phyloP scores from a whole-genome alignment of 2,888 invertebrate genomes.

The Stictocephala bisonia region DNA sequence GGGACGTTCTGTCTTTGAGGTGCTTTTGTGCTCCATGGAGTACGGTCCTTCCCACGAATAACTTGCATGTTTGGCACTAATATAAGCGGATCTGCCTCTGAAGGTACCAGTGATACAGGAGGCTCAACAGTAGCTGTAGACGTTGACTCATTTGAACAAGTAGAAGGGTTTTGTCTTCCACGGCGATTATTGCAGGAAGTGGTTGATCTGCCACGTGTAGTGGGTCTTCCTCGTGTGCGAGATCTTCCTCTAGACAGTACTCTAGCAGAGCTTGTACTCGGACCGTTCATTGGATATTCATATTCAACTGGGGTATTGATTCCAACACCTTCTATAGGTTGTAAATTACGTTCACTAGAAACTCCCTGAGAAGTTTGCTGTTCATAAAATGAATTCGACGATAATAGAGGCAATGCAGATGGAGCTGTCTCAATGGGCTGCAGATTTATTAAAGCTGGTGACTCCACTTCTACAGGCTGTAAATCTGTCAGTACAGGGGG shows the following conservation, averaged over 20 bases:
- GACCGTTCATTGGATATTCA: background rate
- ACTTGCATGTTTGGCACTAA: conserved; percentile 7
- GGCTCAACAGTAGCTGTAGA: conserved; percentile 8
- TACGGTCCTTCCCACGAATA: conserved; percentile 19
- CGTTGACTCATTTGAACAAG: background rate
- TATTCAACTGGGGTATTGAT: conserved; percentile 5
- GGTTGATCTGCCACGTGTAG: conserved; percentile 5
- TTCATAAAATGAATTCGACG: conserved; percentile 7
- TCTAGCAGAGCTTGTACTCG: conserved; percentile 15
- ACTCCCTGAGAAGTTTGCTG: conserved; percentile 11
- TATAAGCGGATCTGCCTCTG: conserved; percentile 4
- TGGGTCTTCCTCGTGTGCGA: conserved; percentile 3
- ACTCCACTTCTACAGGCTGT: conserved; percentile 14
- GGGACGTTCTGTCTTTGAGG: conserved; percentile 12
- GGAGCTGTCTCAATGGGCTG: conserved; percentile 21
- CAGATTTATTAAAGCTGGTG: background rate
- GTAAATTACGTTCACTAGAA: conserved; percentile 2
- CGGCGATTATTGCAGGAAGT: background rate
- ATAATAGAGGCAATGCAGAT: conserved; percentile 11
- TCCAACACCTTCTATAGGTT: conserved; percentile 1
- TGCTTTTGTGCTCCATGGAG: background rate
- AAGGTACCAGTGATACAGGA: background rate
- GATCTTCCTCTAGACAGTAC: background rate
- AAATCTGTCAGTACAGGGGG: background rate
- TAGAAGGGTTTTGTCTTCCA: conserved; percentile 1